A percentile compares a stretch with the other conserved stretches of the same genome.
These are phyloP conservation scores for Piaya cayana DNA, from an alignment of 2,113 vertebrate species.

Conservation along the genomic window DNA sequence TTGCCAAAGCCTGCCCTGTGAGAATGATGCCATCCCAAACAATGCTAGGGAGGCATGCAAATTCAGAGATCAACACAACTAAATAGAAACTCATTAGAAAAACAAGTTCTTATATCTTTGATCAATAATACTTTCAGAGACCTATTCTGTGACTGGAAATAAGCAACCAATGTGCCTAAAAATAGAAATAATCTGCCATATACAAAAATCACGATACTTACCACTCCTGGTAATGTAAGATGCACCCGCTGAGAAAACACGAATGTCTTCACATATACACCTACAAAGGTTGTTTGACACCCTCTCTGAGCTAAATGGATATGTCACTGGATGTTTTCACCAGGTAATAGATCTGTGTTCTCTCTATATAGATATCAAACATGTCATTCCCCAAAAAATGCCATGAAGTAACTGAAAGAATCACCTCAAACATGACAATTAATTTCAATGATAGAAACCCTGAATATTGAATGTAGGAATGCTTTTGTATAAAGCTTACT, in stretches of 20 bases:
- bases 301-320: neutral
- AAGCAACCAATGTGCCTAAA: neutral
- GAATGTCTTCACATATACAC: neutral
- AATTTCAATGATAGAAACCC: neutral
- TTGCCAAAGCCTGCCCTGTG: neutral
- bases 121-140: neutral
- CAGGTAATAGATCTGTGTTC: neutral
- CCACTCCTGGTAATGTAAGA: neutral
- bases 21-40: neutral
- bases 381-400: neutral
- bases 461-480: neutral
- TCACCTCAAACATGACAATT: neutral
- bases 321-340: neutral
- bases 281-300: neutral
- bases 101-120: neutral
- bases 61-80: neutral
- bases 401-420: neutral
- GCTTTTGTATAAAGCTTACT: neutral
- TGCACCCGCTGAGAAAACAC: neutral
- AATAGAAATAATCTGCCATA: neutral
- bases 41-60: fast-evolving
- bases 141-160: neutral
- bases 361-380: neutral
- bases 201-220: neutral
- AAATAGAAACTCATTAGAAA: neutral